A percentile compares a stretch with the other conserved stretches of the same genome.
Conservation (phyloP, 2,888 invertebrate genomes). For the Dynastes hyllus region DNA sequence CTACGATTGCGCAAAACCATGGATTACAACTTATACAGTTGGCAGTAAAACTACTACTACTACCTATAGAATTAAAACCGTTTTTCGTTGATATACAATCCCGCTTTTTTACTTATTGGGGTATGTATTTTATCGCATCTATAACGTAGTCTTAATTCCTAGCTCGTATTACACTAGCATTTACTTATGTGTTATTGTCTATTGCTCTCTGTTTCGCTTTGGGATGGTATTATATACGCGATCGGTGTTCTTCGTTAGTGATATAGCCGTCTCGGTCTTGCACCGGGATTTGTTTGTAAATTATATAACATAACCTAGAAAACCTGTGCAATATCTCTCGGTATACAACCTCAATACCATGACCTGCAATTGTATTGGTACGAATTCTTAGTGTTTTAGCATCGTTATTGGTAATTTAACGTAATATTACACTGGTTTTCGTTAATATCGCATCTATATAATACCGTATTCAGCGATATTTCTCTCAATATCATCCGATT, state of each 20-base stretch:
- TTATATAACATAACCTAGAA: conserved; percentile 45
- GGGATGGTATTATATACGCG: conserved; percentile 23
- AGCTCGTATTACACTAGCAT: background rate
- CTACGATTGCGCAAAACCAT: conserved; percentile 47
- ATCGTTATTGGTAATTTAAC: background rate
- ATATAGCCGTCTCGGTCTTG: background rate
- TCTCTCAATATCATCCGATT: conserved; percentile 2
- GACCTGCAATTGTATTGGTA: background rate
- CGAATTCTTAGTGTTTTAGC: background rate
- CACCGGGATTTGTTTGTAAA: conserved; percentile 36
- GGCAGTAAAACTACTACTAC: conserved; percentile 44
- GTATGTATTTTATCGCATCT: conserved; percentile 28
- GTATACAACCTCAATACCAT: background rate
- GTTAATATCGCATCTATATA: background rate
- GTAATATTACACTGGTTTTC: background rate
- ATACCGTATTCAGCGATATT: conserved; percentile 10
- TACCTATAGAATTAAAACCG: conserved; percentile 28
- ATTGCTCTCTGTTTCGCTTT: conserved; percentile 11
- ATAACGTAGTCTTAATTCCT: background rate
- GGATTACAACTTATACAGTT: conserved; percentile 46
- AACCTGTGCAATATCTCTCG: conserved; percentile 17
- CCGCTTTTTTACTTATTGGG: conserved; percentile 23
- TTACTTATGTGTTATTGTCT: conserved; percentile 22
- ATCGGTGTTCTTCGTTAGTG: background rate
- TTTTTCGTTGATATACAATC: conserved; percentile 20